These are phyloP conservation scores for Falcunculus frontatus DNA, from an alignment of 2,113 vertebrate species.

Conservation along the genomic window DNA sequence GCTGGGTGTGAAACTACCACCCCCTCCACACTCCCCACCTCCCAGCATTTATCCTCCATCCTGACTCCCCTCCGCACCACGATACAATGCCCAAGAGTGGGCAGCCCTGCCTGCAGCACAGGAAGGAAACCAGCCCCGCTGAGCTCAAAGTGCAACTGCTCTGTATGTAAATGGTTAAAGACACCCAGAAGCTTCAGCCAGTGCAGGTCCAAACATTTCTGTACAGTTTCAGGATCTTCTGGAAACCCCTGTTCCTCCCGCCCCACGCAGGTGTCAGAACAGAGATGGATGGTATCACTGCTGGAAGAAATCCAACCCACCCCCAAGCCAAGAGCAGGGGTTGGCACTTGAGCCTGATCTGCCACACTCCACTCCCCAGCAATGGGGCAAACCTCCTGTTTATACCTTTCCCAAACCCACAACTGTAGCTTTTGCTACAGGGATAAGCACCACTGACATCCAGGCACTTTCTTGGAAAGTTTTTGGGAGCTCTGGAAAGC, in stretches of 20 bases:
- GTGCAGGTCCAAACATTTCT: not conserved
- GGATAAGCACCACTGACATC: not conserved
- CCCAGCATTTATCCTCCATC: not conserved
- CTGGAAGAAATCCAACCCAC: not conserved
- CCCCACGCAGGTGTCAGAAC: accelerated
- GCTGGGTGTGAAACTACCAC: not conserved
- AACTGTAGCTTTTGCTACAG: not conserved
- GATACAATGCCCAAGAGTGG: accelerated
- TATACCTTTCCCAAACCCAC: not conserved
- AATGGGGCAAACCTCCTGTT: not conserved
- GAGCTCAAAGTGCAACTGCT: not conserved
- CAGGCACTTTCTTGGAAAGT: not conserved
- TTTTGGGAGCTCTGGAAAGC: not conserved
- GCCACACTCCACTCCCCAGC: not conserved
- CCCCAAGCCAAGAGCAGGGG: not conserved
- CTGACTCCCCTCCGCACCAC: accelerated
- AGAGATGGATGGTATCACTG: not conserved
- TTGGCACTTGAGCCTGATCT: not conserved
- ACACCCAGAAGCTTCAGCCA: not conserved
- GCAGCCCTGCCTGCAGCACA: not conserved
- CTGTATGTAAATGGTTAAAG: not conserved
- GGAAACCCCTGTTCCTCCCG: not conserved
- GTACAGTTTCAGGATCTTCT: not conserved
- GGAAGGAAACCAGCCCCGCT: not conserved
- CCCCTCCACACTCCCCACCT: not conserved